Conservation (phyloP, 2,797 vertebrate genomes). For the Alca torda region DNA sequence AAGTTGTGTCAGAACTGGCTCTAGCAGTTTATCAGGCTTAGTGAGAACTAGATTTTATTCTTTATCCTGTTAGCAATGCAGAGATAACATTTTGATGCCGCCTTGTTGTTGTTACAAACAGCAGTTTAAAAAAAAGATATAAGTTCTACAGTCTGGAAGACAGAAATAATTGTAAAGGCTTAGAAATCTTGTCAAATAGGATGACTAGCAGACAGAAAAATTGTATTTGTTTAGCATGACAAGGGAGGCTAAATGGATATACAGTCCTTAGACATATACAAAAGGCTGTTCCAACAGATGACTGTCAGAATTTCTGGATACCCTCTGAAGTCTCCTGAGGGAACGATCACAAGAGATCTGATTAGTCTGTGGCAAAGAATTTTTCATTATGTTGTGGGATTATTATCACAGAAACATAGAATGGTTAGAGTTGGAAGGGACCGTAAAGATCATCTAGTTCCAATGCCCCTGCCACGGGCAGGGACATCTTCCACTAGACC, state of each 20-base stretch:
- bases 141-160: not conserved
- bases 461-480: not conserved
- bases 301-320: not conserved
- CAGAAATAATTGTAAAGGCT: not conserved
- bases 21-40: not conserved
- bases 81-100: not conserved
- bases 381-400: not conserved
- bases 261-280: not conserved
- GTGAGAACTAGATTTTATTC: not conserved
- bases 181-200: not conserved
- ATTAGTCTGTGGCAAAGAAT: not conserved
- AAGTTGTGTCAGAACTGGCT: not conserved
- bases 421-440: not conserved
- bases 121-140: not conserved
- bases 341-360: not conserved
- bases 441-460: not conserved
- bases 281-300: not conserved
- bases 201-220: not conserved
- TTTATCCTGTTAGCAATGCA: not conserved
- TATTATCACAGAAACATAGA: not conserved
- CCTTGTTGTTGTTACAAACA: not conserved
- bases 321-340: not conserved
- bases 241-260: not conserved
- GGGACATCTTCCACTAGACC: not conserved
- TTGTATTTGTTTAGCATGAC: not conserved